These are phyloP conservation scores for Cryptotermes secundus DNA, from an alignment of 1,140 invertebrate species.

Conservation along the genomic window DNA sequence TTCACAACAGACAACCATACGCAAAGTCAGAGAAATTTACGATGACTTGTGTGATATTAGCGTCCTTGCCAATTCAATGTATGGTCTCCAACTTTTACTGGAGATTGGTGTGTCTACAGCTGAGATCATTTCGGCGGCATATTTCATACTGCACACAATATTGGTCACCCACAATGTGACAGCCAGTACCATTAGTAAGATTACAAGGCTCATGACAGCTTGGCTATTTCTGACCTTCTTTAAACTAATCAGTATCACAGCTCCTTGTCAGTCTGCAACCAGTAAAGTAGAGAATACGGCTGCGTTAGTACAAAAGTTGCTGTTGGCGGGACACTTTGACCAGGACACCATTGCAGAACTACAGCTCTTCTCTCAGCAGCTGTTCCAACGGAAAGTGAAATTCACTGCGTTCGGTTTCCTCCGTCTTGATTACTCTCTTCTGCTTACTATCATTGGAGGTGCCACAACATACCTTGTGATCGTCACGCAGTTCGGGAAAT, in stretches of 20 bases:
- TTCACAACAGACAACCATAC: background rate
- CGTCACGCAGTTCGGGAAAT: background rate
- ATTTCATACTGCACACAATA: background rate
- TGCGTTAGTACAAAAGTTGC: background rate
- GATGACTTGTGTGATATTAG: background rate
- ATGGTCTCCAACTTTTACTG: background rate
- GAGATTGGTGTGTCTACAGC: background rate
- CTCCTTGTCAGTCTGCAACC: background rate
- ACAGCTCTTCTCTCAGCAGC: constrained; percentile 15
- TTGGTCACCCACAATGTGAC: background rate
- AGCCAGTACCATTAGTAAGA: background rate
- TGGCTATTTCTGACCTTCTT: background rate
- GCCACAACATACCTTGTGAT: constrained; percentile 8
- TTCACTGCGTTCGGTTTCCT: constrained; percentile 1
- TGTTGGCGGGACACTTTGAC: background rate
- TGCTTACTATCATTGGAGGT: background rate
- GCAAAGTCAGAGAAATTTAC: background rate
- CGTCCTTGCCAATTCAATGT: background rate
- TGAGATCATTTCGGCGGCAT: background rate
- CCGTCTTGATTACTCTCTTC: background rate
- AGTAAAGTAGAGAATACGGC: background rate
- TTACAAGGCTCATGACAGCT: no score
- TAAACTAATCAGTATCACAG: background rate
- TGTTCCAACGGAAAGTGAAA: background rate
- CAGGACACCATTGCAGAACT: background rate